These are phyloP conservation scores for Ephialtes manifestator DNA, from an alignment of 2,888 invertebrate species.

Conservation along the genomic window DNA sequence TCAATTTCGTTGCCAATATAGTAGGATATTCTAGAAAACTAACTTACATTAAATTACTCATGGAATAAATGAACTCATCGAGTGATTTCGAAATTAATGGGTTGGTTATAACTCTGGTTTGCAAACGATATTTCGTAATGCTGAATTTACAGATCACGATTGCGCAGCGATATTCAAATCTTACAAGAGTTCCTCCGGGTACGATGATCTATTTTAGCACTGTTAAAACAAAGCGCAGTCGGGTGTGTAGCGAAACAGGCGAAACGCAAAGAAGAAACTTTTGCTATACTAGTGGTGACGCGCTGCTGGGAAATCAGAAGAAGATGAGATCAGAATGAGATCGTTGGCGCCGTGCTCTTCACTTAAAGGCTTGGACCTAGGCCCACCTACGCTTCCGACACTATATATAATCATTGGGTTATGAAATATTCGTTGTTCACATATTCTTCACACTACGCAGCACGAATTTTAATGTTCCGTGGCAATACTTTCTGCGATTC, in stretches of 20 bases:
- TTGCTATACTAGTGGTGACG: not conserved
- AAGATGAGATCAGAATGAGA: slow-evolving; percentile 44
- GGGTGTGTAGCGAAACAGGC: slow-evolving; percentile 9
- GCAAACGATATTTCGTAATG: not conserved
- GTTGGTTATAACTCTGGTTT: too few relatives aligned
- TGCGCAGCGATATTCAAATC: slow-evolving; percentile 12
- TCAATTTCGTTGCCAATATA: too few relatives aligned
- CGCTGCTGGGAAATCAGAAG: slow-evolving; percentile 5
- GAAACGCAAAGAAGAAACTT: slow-evolving; percentile 8
- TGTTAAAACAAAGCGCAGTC: slow-evolving; percentile 38
- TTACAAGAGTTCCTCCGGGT: not conserved
- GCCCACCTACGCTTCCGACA: slow-evolving; percentile 47
- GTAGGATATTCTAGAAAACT: too few relatives aligned
- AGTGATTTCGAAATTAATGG: not conserved
- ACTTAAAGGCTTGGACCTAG: slow-evolving; percentile 26
- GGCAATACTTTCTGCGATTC: not conserved
- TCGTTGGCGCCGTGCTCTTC: slow-evolving; percentile 19
- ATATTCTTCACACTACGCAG: not conserved
- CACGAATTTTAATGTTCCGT: not conserved
- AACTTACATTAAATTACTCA: too few relatives aligned
- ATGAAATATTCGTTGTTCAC: slow-evolving; percentile 15
- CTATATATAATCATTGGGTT: slow-evolving; percentile 7
- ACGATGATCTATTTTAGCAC: slow-evolving; percentile 38
- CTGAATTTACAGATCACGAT: not conserved
- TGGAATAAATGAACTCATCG: not conserved